Evolutionary conservation across 2,888 invertebrate genomes (phyloP).

Genomic region (Pycnomerus fuliginosus): DNA sequence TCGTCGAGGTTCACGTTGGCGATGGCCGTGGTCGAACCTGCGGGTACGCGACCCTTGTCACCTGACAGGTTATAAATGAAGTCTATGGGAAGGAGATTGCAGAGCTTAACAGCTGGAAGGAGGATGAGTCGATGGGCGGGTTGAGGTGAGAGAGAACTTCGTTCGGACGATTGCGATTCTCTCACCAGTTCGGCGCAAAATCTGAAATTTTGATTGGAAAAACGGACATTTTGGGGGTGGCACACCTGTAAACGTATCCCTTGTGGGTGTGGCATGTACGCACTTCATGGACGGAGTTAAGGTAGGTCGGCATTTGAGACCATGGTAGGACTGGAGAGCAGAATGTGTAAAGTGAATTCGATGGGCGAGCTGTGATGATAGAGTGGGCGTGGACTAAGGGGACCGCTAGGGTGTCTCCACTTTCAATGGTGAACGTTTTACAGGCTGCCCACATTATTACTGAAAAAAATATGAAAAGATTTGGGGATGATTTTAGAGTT

Average conservation of each 20-base stretch:
- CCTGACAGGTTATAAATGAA: constrained; percentile 62
- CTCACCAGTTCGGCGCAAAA: constrained; percentile 79
- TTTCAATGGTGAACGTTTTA: constrained; percentile 52
- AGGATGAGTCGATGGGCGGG: constrained; percentile 88
- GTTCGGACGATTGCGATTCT: constrained; percentile 63
- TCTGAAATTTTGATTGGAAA: constrained; percentile 44
- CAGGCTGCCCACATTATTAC: constrained; percentile 43
- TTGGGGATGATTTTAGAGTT: no score
- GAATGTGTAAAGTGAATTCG: constrained; percentile 55
- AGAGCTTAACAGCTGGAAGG: constrained; percentile 78
- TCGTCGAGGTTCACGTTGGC: constrained; percentile 59
- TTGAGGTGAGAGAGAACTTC: constrained; percentile 51
- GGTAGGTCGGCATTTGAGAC: constrained; percentile 57
- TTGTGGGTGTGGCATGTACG: constrained; percentile 53
- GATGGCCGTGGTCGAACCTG: constrained; percentile 45
- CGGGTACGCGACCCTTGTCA: constrained; percentile 39
- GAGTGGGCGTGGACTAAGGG: constrained; percentile 76
- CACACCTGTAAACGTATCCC: constrained; percentile 53
- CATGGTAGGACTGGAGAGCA: constrained; percentile 63
- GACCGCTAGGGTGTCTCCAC: constrained; percentile 67
- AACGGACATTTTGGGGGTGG: constrained; percentile 3
- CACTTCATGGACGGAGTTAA: constrained; percentile 50
- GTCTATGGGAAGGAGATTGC: constrained; percentile 87
- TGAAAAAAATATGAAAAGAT: constrained; percentile 16
- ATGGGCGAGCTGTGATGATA: constrained; percentile 73